phyloP scores from a whole-genome alignment of 2,797 vertebrate genomes.

The Ptychobarbus kaznakovi region DNA sequence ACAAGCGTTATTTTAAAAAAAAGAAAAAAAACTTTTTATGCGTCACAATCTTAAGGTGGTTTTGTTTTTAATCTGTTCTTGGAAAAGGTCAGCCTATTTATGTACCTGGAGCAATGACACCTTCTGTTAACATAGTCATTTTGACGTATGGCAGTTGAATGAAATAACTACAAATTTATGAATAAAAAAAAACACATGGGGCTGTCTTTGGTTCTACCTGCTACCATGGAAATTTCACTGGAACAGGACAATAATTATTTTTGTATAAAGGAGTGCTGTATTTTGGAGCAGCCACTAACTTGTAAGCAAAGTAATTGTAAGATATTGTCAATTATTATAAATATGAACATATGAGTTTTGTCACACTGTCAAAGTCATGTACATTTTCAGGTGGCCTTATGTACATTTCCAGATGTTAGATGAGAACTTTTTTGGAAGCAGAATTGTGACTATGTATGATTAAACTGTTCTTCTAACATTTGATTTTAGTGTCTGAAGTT shows the following conservation, averaged over 20 bases:
- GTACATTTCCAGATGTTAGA: constrained; percentile 98
- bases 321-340: constrained; percentile 97
- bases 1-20: constrained; percentile 91
- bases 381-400: constrained; percentile 99
- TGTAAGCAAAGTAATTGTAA: constrained; percentile 96
- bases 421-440: constrained; percentile 91
- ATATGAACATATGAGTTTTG: constrained; percentile 98
- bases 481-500: constrained; percentile 69
- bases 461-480: constrained; percentile 99
- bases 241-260: constrained; percentile 88
- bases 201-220: constrained; percentile 80
- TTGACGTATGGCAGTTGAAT: constrained; percentile 80
- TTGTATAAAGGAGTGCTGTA: constrained; percentile 99
- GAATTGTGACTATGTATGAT: constrained; percentile 99
- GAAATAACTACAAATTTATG: constrained; percentile 70
- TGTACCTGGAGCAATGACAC: constrained; percentile 89
- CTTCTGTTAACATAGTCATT: constrained; percentile 89
- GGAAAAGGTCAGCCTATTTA: constrained; percentile 89
- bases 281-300: constrained; percentile 96
- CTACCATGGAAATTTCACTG: constrained; percentile 89
- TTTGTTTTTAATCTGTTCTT: constrained; percentile 92
- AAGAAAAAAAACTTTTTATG: constrained; percentile 85
- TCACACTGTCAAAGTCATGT: constrained; percentile 98
- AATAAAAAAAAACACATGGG: constrained; percentile 74
- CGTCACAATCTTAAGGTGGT: constrained; percentile 84